phyloP scores from a whole-genome alignment of 2,888 invertebrate genomes.

The Cyclophora albipunctata region DNA sequence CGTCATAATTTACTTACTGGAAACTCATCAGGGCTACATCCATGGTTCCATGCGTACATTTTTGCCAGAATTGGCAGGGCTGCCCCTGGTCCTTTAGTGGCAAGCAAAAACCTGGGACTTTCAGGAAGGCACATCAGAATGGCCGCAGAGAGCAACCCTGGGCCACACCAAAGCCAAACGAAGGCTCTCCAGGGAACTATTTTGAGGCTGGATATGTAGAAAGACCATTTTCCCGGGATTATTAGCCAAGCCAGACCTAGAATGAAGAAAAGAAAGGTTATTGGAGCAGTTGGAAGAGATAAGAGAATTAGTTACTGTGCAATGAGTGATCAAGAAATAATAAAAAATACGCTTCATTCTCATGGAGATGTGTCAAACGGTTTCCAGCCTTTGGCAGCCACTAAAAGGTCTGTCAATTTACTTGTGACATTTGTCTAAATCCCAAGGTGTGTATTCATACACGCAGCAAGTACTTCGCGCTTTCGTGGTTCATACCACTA shows the following conservation, averaged over 20 bases:
- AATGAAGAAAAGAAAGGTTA: conserved; percentile 11
- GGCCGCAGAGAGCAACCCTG: conserved; percentile 77
- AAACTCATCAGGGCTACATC: conserved; percentile 37
- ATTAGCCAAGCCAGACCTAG: conserved; percentile 80
- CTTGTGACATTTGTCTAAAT: too few species aligned
- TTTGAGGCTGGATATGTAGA: conserved; percentile 49
- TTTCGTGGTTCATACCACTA: too few species aligned
- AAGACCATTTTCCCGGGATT: conserved; percentile 75
- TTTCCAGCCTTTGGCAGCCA: too few species aligned
- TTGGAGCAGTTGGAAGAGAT: too few species aligned
- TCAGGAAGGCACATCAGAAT: conserved; percentile 79
- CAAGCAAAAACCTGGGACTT: conserved; percentile 83
- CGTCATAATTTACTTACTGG: conserved; percentile 47
- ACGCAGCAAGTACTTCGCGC: too few species aligned
- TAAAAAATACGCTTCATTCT: too few species aligned
- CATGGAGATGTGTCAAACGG: too few species aligned
- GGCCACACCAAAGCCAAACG: conserved; percentile 78
- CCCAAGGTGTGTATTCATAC: too few species aligned
- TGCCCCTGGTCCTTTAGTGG: conserved; percentile 75
- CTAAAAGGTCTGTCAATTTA: too few species aligned
- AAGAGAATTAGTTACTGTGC: too few species aligned
- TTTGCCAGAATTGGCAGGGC: conserved; percentile 77
- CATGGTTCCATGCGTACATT: conserved; percentile 73
- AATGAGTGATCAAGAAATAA: too few species aligned
- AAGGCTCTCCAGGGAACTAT: conserved; percentile 86